Conservation (phyloP, 2,113 vertebrate species). For the Rhinolophus ferrumequinum region DNA sequence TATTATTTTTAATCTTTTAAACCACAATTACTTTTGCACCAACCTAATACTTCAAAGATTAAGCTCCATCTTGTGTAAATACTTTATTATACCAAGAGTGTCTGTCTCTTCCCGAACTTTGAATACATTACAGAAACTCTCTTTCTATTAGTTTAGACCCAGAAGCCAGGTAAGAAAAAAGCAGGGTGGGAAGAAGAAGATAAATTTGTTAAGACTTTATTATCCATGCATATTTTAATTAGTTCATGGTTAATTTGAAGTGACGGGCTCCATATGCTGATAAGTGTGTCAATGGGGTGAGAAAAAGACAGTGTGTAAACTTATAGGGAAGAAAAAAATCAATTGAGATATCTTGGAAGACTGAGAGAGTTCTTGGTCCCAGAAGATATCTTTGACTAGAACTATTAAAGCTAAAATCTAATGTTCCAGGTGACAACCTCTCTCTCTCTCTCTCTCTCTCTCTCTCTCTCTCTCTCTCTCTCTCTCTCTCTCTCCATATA, state of each 20-base stretch:
- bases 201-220: not conserved
- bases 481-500: not conserved
- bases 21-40: too few relatives aligned
- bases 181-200: not conserved
- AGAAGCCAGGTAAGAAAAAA: not conserved
- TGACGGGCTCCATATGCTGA: not conserved
- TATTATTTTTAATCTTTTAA: too few relatives aligned
- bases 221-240: not conserved
- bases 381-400: not conserved
- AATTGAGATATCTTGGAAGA: not conserved
- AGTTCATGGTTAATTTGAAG: not conserved
- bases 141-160: not conserved
- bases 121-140: not conserved
- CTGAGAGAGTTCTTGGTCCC: not conserved
- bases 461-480: not conserved
- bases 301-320: not conserved
- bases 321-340: not conserved
- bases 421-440: not conserved
- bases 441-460: not conserved
- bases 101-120: not conserved
- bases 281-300: not conserved
- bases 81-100: not conserved
- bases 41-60: not conserved
- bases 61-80: not conserved
- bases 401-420: not conserved